phyloP scores from a whole-genome alignment of 2,888 invertebrate genomes.

The Drosophila affinis region DNA sequence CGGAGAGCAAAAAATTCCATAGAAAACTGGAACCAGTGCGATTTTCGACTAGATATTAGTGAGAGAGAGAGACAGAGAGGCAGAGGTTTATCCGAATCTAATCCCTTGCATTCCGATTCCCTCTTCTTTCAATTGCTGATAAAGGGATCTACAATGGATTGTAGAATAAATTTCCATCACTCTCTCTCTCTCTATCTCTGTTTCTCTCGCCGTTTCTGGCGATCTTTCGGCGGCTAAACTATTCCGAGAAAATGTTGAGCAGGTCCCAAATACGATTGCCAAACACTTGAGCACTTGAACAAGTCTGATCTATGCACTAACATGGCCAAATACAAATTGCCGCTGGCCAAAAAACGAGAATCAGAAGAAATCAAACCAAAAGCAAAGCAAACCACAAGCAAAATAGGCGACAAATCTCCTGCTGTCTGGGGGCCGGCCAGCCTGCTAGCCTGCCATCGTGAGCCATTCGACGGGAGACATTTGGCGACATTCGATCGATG shows the following conservation, averaged over 20 bases:
- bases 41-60: too few relatives aligned
- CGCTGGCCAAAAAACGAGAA: constrained; percentile 58
- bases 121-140: background rate
- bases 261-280: constrained; percentile 49
- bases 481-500: constrained; percentile 73
- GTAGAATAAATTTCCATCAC: background rate
- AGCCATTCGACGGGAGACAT: constrained; percentile 38
- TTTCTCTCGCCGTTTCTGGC: background rate
- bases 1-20: constrained; percentile 1
- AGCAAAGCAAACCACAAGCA: constrained; percentile 43
- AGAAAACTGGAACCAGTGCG: background rate
- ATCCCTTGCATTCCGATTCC: too few relatives aligned
- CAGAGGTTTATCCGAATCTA: background rate
- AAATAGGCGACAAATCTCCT: constrained; percentile 77
- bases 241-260: constrained; percentile 23
- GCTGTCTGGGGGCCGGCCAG: constrained; percentile 38
- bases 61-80: background rate
- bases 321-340: constrained; percentile 75
- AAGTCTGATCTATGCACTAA: constrained; percentile 43
- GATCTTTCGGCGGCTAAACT: background rate
- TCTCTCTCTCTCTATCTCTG: background rate
- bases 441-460: constrained; percentile 59
- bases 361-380: constrained; percentile 28
- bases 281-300: constrained; percentile 69
- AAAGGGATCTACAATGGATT: background rate